These are phyloP conservation scores for Dolichopus griseipennis DNA, from an alignment of 2,888 invertebrate genomes.

Conservation along the genomic window DNA sequence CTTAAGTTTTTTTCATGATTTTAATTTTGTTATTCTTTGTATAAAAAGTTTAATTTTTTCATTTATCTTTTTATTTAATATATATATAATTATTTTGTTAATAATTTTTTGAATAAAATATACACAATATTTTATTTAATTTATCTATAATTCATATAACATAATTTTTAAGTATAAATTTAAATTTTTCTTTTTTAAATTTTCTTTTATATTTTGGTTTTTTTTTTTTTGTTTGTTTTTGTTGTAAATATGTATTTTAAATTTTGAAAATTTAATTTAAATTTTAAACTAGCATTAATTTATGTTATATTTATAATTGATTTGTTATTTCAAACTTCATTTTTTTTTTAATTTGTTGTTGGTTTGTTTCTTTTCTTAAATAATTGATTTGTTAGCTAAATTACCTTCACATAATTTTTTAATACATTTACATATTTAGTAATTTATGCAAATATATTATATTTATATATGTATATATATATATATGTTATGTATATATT, in stretches of 20 bases:
- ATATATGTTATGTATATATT: too few relatives aligned
- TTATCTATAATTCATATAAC: neutral
- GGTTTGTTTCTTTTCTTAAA: neutral
- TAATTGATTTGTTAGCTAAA: slow-evolving; percentile 5
- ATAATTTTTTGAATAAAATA: slow-evolving; percentile 13
- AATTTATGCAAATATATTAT: too few relatives aligned
- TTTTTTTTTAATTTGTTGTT: neutral
- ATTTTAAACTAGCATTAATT: slow-evolving; percentile 23
- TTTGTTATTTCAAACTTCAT: neutral
- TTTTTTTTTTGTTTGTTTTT: neutral
- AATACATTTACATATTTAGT: too few relatives aligned
- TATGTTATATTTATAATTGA: slow-evolving; percentile 13
- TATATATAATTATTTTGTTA: slow-evolving; percentile 24
- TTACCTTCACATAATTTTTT: neutral
- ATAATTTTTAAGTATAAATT: neutral
- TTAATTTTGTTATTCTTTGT: slow-evolving; percentile 20
- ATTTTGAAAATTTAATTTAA: slow-evolving; percentile 17
- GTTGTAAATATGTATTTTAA: slow-evolving; percentile 14
- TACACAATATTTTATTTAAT: slow-evolving; percentile 1
- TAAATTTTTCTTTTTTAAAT: neutral
- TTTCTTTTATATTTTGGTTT: slow-evolving; percentile 12
- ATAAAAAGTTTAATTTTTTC: slow-evolving; percentile 18
- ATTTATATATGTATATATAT: too few relatives aligned
- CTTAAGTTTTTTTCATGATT: slow-evolving; percentile 12
- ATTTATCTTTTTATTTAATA: slow-evolving; percentile 21